Conservation (phyloP, 2,888 invertebrate species). For the Spicauda simplicius region DNA sequence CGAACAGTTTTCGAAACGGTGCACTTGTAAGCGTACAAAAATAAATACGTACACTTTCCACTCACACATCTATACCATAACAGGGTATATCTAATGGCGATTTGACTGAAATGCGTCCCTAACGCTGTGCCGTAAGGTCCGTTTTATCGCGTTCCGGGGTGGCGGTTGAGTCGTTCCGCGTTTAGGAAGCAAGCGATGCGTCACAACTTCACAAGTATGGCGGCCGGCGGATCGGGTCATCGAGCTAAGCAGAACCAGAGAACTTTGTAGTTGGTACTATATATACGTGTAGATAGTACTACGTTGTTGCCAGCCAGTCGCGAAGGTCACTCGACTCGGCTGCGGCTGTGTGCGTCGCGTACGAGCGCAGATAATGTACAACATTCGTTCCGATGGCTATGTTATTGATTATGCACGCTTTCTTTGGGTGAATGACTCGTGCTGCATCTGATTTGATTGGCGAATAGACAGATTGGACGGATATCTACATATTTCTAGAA, state of each 20-base stretch:
- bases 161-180: slow-evolving; percentile 55
- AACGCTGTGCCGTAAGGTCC: neutral
- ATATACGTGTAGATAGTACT: slow-evolving; percentile 52
- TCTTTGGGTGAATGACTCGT: slow-evolving; percentile 34
- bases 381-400: slow-evolving; percentile 22
- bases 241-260: slow-evolving; percentile 67
- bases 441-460: slow-evolving; percentile 22
- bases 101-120: slow-evolving; percentile 46
- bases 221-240: slow-evolving; percentile 67
- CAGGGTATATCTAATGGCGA: neutral
- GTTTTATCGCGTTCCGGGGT: slow-evolving; percentile 13
- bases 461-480: neutral
- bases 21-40: slow-evolving; percentile 73
- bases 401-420: slow-evolving; percentile 35
- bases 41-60: slow-evolving; percentile 78
- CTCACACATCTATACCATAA: slow-evolving; percentile 40
- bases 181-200: slow-evolving; percentile 57
- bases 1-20: slow-evolving; percentile 68
- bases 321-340: slow-evolving; percentile 72
- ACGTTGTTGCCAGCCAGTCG: slow-evolving; percentile 70
- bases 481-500: too few relatives aligned
- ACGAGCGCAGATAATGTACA: slow-evolving; percentile 21
- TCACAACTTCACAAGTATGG: slow-evolving; percentile 72
- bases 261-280: slow-evolving; percentile 48
- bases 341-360: slow-evolving; percentile 48